These are phyloP conservation scores for Proisotoma minuta DNA, from an alignment of 2,888 invertebrate species.

Conservation along the genomic window DNA sequence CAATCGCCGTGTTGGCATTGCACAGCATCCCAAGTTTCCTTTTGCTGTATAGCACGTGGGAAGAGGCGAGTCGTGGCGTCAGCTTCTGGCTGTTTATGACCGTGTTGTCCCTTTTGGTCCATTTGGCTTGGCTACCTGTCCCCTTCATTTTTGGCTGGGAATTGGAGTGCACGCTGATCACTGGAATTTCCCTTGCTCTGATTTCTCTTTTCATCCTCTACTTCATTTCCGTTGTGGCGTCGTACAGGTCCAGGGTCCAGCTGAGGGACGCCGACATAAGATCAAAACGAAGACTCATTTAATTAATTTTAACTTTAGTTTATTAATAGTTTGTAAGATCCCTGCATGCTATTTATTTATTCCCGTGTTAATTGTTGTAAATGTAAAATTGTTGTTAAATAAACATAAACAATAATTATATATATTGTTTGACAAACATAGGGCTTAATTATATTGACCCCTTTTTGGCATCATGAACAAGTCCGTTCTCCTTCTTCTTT, in stretches of 20 bases:
- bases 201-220: constrained; percentile 41
- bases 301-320: constrained; percentile 42
- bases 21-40: constrained; percentile 47
- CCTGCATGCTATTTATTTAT: too few species aligned
- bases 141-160: constrained; percentile 43
- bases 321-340: too few species aligned
- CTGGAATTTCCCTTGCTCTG: constrained; percentile 35
- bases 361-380: too few species aligned
- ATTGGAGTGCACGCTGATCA: constrained; percentile 41
- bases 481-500: too few species aligned
- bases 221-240: constrained; percentile 41
- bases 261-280: constrained; percentile 40
- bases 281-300: constrained; percentile 44
- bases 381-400: too few species aligned
- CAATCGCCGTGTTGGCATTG: constrained; percentile 41
- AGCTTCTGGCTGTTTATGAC: constrained; percentile 41
- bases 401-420: too few species aligned
- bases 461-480: too few species aligned
- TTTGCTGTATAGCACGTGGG: constrained; percentile 46
- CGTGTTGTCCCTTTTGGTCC: constrained; percentile 27
- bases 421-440: too few species aligned
- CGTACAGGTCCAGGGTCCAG: constrained; percentile 37
- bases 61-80: constrained; percentile 43
- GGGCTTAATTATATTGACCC: too few species aligned
- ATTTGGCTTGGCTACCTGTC: constrained; percentile 41